phyloP scores from a whole-genome alignment of 2,113 vertebrate genomes.

The Ceyx cyanopectus region DNA sequence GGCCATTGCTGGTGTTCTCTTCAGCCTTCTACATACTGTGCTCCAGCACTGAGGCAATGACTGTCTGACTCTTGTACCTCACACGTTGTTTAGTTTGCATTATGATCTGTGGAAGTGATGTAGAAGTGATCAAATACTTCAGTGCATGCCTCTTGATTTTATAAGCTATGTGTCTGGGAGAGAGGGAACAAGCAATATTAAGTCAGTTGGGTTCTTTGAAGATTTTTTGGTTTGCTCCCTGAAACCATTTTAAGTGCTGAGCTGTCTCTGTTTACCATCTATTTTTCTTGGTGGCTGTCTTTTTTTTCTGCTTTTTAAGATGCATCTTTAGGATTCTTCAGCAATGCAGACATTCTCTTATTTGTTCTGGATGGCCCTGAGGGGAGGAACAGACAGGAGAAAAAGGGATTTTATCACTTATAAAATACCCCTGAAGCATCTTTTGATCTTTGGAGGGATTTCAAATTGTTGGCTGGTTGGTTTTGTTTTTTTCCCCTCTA shows the following conservation, averaged over 20 bases:
- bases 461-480: neutral
- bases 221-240: neutral
- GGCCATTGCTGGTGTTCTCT: neutral
- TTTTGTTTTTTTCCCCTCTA: fast-evolving
- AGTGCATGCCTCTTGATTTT: neutral
- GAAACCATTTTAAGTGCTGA: neutral
- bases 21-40: neutral
- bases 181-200: neutral
- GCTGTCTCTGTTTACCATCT: neutral
- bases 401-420: neutral
- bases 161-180: neutral
- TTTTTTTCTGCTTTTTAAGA: neutral
- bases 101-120: neutral
- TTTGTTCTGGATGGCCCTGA: neutral
- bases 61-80: neutral
- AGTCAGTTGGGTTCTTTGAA: neutral
- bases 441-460: neutral
- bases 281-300: fast-evolving
- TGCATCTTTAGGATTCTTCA: neutral
- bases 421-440: neutral
- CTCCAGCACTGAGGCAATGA: neutral
- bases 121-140: neutral
- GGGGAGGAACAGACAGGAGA: neutral
- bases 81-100: neutral
- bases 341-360: neutral